Percentiles rank a stretch among this genome's conserved stretches.
phyloP scores from a whole-genome alignment of 2,888 invertebrate species.

The Tachina fera region DNA sequence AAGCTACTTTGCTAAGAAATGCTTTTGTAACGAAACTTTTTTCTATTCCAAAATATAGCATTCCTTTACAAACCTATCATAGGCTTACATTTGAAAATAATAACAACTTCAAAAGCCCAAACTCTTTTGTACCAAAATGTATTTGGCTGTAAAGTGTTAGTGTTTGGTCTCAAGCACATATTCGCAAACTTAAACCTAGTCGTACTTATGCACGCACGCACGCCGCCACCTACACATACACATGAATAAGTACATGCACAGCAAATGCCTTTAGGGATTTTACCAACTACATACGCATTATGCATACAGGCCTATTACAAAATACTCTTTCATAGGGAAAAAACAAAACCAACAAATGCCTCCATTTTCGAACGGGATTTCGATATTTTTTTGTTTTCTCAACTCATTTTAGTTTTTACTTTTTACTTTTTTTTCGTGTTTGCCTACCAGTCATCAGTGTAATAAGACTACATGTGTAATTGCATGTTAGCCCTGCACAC shows the following conservation, averaged over 20 bases:
- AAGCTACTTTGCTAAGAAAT: too few relatives aligned
- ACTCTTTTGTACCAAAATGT: conserved; percentile 39
- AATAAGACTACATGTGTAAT: conserved; percentile 39
- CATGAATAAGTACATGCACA: conserved; percentile 13
- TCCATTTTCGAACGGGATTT: conserved; percentile 13
- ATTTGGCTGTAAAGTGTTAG: conserved; percentile 55
- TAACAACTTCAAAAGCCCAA: conserved; percentile 30
- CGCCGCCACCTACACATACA: background rate
- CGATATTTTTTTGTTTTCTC: background rate
- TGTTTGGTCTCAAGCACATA: conserved; percentile 57
- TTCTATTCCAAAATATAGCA: background rate
- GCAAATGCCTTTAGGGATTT: conserved; percentile 45
- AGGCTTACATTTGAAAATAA: background rate
- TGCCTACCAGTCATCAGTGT: conserved; percentile 45
- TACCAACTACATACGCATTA: conserved; percentile 32
- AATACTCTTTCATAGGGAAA: background rate
- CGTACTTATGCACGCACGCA: conserved; percentile 48
- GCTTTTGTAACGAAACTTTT: too few relatives aligned
- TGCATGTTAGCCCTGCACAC: conserved; percentile 17
- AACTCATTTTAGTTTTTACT: background rate
- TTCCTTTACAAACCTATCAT: background rate
- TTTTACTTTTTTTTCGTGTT: background rate
- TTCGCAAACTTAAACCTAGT: conserved; percentile 7
- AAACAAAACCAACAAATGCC: conserved; percentile 6
- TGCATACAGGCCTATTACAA: conserved; percentile 30